Percentiles rank a stretch among this genome's conserved stretches.
These are phyloP conservation scores for Trichosurus vulpecula DNA, from an alignment of 2,797 vertebrate species.

Conservation along the genomic window DNA sequence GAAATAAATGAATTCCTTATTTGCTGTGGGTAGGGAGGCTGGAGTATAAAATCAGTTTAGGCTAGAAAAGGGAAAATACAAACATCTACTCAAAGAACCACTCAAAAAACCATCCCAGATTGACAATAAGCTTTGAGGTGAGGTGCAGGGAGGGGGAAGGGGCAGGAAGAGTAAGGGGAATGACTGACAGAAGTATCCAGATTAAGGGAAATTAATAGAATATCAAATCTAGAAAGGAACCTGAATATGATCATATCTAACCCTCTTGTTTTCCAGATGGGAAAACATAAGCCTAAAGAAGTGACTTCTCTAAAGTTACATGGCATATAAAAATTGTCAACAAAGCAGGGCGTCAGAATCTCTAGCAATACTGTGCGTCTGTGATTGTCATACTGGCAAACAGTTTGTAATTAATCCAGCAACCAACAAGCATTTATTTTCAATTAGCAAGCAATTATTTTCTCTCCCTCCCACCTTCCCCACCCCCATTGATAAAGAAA, in stretches of 20 bases:
- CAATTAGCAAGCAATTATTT: neutral
- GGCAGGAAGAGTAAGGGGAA: neutral
- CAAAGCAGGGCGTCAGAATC: neutral
- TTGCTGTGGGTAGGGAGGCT: neutral
- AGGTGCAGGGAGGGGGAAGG: neutral
- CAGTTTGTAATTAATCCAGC: neutral
- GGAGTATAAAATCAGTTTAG: neutral
- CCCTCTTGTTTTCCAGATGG: neutral
- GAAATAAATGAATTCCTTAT: neutral
- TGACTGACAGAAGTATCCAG: neutral
- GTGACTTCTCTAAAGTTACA: neutral
- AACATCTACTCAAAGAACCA: neutral
- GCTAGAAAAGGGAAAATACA: neutral
- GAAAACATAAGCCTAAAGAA: neutral
- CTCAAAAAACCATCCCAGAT: neutral
- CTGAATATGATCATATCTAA: neutral
- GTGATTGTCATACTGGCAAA: neutral
- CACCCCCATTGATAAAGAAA: neutral
- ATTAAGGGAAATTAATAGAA: neutral
- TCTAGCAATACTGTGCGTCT: neutral
- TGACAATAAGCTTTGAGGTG: neutral
- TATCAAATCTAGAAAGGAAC: neutral
- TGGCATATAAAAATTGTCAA: neutral
- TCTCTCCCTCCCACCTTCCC: neutral
- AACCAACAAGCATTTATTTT: neutral